phyloP scores from a whole-genome alignment of 2,113 vertebrate species.

The Prinia subflava region DNA sequence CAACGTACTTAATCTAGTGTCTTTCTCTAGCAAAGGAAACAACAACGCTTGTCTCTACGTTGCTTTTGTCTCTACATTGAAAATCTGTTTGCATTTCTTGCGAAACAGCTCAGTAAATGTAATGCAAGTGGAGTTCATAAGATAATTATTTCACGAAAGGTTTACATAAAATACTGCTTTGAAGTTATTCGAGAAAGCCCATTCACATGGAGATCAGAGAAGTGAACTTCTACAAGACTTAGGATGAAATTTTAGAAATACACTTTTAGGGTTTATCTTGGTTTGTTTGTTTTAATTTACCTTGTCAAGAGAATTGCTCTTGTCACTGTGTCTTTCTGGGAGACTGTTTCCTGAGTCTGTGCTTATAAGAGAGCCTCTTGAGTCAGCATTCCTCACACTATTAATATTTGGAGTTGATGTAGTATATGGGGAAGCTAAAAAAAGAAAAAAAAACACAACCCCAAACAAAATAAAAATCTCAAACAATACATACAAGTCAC shows the following conservation, averaged over 20 bases:
- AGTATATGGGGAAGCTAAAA: constrained; percentile 86
- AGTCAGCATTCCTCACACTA: constrained; percentile 89
- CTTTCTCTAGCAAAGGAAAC: background rate
- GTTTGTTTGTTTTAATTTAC: constrained; percentile 72
- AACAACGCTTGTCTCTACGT: too few relatives aligned
- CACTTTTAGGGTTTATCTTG: background rate
- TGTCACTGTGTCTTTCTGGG: constrained; percentile 85
- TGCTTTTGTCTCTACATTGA: too few relatives aligned
- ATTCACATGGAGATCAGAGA: background rate
- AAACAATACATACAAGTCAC: background rate
- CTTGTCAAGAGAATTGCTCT: constrained; percentile 93
- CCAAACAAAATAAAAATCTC: background rate
- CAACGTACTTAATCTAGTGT: background rate
- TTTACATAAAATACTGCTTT: background rate
- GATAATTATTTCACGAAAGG: background rate
- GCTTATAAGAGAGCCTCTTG: constrained; percentile 93
- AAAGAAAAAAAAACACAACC: background rate
- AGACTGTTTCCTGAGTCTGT: constrained; percentile 92
- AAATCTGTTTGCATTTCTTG: background rate
- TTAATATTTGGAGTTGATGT: constrained; percentile 91
- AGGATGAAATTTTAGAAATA: background rate
- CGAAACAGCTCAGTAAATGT: background rate
- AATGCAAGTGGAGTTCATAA: background rate
- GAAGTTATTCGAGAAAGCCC: background rate
- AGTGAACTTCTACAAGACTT: background rate